A percentile compares a stretch with the other conserved stretches of the same genome.
These are phyloP conservation scores for Trachurus trachurus DNA, from an alignment of 2,797 vertebrate genomes.

Conservation along the genomic window DNA sequence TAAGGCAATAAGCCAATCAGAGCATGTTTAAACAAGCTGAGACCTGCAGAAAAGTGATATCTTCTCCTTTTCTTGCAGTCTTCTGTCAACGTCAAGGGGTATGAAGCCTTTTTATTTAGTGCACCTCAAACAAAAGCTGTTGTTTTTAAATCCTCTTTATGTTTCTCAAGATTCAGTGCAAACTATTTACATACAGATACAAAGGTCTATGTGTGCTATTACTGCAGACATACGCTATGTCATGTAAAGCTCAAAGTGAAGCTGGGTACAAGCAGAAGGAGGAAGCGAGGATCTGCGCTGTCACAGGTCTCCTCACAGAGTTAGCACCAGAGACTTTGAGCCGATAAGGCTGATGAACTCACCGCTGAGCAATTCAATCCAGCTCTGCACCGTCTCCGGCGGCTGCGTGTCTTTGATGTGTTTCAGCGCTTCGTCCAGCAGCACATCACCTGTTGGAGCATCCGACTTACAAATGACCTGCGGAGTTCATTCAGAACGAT, in stretches of 20 bases:
- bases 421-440: constrained; percentile 96
- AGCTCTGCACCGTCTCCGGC: constrained; percentile 97
- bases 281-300: background rate
- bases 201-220: background rate
- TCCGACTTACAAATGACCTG: constrained; percentile 98
- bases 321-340: too few relatives aligned
- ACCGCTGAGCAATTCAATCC: constrained; percentile 98
- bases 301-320: too few relatives aligned
- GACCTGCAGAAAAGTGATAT: background rate
- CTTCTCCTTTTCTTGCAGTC: background rate
- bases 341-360: constrained; percentile 65
- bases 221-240: background rate
- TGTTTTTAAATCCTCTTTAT: background rate
- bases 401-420: constrained; percentile 98
- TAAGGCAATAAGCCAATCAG: too few relatives aligned
- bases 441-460: constrained; percentile 95
- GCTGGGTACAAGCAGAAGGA: background rate
- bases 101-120: background rate
- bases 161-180: background rate
- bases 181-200: background rate
- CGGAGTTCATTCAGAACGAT: constrained; percentile 28
- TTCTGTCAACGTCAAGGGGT: background rate
- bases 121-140: background rate
- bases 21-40: too few relatives aligned
- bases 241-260: too few relatives aligned